Evolutionary conservation across 2,113 vertebrate genomes (phyloP), one percentile per base, ranked within the genome.

Genomic region (Heterotilapia buettikoferi): DNA sequence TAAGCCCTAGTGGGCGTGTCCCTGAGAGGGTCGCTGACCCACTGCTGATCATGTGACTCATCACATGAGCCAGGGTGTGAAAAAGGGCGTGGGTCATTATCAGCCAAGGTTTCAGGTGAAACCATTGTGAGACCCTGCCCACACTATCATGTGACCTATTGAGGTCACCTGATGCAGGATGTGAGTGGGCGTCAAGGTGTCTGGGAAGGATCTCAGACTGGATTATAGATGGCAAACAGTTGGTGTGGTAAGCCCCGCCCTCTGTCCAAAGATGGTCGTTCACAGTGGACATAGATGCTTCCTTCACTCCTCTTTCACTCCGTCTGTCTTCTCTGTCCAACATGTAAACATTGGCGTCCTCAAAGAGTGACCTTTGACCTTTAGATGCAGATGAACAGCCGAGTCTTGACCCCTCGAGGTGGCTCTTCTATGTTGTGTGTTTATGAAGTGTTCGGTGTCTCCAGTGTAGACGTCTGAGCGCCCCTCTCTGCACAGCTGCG

Each of bases 141-240:
- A 56, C 53, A 7, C 53, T 1, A 7, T 13, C 53, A 56, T 56
- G 21, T 56, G 21, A 56, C 53, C 0, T 24, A 0, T 56, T 0
- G 11, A 56, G 21, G 53, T 56, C 53, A 54, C 53, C 10, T 24
- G 53, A 54, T 54, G 53, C 6, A 24, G 53, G 53, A 4, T 56
- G 21, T 56, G 53, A 13, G 53, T 56, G 21, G 53, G 21, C 6
- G 21, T 56, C 24, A 56, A 54, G n/a, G 53, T 1, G 3, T 56
- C 53, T 56, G 0, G 21, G 53, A 4, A 56, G 53, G 21, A 56
- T 56, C 53, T 56, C 21, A 24, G 53, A 56, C 21, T 56, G 53
- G 53, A 56, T 24, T 56, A 24, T 0, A 56, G 53, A 56, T 7
- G 53, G 53, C 6, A 56, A 21, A 24, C 6, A 56, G 53, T 2